Evolutionary conservation across 2,888 invertebrate genomes (phyloP), one percentile per base, ranked within the genome.

Genomic region (Ganaspis brasiliensis): DNA sequence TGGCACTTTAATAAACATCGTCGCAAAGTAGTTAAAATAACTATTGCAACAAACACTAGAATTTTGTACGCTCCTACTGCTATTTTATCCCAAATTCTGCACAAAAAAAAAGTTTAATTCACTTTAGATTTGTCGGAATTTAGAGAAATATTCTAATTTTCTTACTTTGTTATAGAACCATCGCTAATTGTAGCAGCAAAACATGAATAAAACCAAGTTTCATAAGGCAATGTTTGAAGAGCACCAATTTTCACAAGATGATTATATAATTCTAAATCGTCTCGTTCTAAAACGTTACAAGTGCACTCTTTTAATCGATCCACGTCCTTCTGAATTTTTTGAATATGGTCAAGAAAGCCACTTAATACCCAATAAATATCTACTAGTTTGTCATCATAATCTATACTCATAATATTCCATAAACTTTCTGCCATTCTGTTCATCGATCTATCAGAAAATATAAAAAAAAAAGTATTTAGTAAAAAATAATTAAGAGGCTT

Each of bases 81-180:
- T 40, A 98, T 92, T 92, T 97, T 97, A 90, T 98, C 97, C 97
- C 97, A 97, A 81, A 98, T 95, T 89, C 97, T 97, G n/a, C n/a
- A 45, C 3, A 59, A 56, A 49, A 63, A 52, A n/a, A 59, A 55
- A 71, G 14, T 59, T 75, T 16, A 10, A 31, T 31, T 26, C 37
- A 56, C 0, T 56, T 71, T n/a, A 40, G 12, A n/a, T 63, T 74
- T 16, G n/a, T 73, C n/a, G n/a, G n/a, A n/a, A n/a, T n/a, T n/a
- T n/a, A 70, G 72, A 73, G 74, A 78, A 45, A 45, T 35, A 59
- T 37, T 52, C 49, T 35, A 21, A 73, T 6, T 26, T 63, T 35
- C 71, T 90, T 92, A 96, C 96, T 96, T 96, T 79, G 94, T 95
- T 75, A 98, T 93, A 8, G 96, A 95, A 8, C 94, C 94, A 85